Percentiles rank a stretch among this genome's conserved stretches.
phyloP scores from a whole-genome alignment of 2,888 invertebrate species.

The Teleogryllus oceanicus region DNA sequence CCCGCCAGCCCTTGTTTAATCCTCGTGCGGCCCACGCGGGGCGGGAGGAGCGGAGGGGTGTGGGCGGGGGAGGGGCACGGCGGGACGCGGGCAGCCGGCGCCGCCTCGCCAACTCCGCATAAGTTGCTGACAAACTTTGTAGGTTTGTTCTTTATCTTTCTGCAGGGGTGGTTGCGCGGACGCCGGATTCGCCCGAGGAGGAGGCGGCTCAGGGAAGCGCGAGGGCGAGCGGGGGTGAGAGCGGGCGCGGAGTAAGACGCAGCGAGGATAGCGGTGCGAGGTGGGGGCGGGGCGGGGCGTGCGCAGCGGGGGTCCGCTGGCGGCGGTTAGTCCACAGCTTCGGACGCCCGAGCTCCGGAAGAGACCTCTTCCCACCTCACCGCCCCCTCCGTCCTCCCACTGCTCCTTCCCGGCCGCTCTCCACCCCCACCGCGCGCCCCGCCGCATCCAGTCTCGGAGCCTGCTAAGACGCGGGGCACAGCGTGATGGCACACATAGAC shows the following conservation, averaged over 20 bases:
- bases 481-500: constrained; percentile 19
- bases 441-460: neutral
- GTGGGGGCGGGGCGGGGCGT: no score
- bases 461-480: constrained; percentile 20
- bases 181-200: neutral
- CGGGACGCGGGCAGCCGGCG: neutral
- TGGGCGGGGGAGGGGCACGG: neutral
- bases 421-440: neutral
- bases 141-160: constrained; percentile 18
- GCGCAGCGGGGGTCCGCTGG: neutral
- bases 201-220: neutral
- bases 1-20: neutral
- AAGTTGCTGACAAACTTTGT: neutral
- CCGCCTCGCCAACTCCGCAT: neutral
- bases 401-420: neutral
- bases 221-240: neutral
- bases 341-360: neutral
- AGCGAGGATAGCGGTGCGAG: neutral
- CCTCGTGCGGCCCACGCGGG: neutral
- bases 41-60: neutral
- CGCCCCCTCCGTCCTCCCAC: neutral
- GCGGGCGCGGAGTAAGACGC: neutral
- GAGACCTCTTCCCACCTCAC: neutral
- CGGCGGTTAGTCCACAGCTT: neutral
- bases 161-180: neutral